A percentile compares a stretch with the other conserved stretches of the same genome.
Conservation (phyloP, 2,888 invertebrate genomes). For the Himalopsyche kuldschensis region DNA sequence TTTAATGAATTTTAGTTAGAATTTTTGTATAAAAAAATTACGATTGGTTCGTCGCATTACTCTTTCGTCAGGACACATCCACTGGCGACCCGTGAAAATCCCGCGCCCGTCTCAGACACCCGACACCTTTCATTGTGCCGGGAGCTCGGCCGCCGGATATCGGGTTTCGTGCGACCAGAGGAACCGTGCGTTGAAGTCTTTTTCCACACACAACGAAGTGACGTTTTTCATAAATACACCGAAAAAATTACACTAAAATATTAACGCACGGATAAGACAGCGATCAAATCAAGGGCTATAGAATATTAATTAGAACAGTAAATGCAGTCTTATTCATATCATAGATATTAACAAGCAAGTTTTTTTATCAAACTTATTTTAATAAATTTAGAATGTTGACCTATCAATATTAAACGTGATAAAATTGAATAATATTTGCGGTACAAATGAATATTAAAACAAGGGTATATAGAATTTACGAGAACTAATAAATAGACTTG, state of each 20-base stretch:
- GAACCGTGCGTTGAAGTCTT: not conserved
- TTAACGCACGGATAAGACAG: not conserved
- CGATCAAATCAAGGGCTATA: not conserved
- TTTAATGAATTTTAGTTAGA: no score
- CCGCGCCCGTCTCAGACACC: not conserved
- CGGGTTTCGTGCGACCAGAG: slow-evolving; percentile 22
- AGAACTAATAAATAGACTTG: no score
- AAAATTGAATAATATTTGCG: no score
- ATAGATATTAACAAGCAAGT: no score
- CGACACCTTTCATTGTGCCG: not conserved
- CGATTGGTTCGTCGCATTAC: not conserved
- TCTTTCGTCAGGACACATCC: not conserved
- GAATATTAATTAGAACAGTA: no score
- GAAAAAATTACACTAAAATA: not conserved
- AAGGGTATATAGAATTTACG: no score
- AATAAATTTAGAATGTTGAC: no score
- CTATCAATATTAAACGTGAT: no score
- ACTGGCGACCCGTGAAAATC: not conserved
- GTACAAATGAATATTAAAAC: no score
- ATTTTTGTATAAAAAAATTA: no score
- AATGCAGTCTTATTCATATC: no score
- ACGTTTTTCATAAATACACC: not conserved
- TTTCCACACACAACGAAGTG: not conserved
- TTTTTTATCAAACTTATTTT: no score
- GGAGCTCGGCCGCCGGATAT: not conserved